Evolutionary conservation across 2,113 vertebrate species (phyloP), one percentile per base, ranked within the genome.

Genomic region (Hippocampus zosterae): DNA sequence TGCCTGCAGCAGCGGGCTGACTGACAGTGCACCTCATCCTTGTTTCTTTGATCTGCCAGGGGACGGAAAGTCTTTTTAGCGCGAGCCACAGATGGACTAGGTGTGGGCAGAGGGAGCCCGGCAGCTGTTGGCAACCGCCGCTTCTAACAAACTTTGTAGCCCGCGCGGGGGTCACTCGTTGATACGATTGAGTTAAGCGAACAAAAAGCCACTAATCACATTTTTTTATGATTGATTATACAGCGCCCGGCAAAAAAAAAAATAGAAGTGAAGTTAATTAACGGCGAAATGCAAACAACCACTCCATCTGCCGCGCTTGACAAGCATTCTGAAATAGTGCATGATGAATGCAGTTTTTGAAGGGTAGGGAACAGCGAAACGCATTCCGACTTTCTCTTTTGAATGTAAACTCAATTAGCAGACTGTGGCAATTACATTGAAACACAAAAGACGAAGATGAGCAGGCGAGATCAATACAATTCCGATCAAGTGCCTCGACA

Each of bases 11-110:
- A 68, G 72, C 63, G 67, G 75, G 72, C 69, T 81, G 88, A 88
- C 76, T 88, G 89, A 88, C 85, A 81, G 74, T 44, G 2, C 67
- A 68, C 77, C 84, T 77, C 74, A n/a, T 79, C 85, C 80, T 60
- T 33, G 57, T 71, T 75, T 75, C 86, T 89, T 90, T 90, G 85
- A 90, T 90, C 86, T 87, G 81, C 78, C 75, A 18, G 73, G 71
- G 68, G 81, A 74, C 72, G 79, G 81, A 77, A 79, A 82, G 76
- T 87, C 83, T 73, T 76, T 79, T 77, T 41, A 73, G 69, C 81
- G 63, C 78, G 78, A 79, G 72, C 80, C 78, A 74, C 88, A 86
- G 88, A 86, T 88, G 83, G 84, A 77, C 87, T 82, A 88, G 85
- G 88, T 88, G 88, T 77, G 84, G 70, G 61, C 57, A 67, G 63